Conservation (phyloP, 2,113 vertebrate species). For the Hyaena hyaena region DNA sequence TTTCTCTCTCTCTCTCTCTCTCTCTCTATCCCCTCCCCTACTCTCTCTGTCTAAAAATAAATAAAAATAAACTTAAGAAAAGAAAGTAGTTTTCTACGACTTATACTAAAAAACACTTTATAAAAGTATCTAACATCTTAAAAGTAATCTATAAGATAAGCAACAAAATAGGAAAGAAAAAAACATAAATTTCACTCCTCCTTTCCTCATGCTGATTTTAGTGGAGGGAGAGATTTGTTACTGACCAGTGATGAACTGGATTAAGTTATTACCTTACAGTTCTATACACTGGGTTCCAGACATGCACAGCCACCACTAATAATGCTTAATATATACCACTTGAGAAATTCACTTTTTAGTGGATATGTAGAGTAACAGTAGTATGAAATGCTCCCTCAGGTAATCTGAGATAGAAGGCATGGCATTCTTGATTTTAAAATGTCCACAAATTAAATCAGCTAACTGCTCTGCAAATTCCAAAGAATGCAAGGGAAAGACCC, state of each 20-base stretch:
- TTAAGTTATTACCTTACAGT: neutral
- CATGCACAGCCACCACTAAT: accelerated
- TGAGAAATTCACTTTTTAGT: neutral
- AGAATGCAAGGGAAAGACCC: neutral
- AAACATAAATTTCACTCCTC: neutral
- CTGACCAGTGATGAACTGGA: neutral
- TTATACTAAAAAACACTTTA: neutral
- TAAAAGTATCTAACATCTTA: neutral
- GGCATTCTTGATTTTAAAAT: neutral
- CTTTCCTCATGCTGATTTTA: neutral
- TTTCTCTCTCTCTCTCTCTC: no score
- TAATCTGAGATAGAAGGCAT: neutral
- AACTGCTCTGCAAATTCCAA: neutral
- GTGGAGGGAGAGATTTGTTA: neutral
- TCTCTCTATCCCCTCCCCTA: no score
- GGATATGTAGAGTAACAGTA: neutral
- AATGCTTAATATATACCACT: neutral
- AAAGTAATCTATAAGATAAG: neutral
- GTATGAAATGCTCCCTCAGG: neutral
- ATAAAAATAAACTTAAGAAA: no score
- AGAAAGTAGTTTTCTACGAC: neutral
- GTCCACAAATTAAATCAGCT: neutral
- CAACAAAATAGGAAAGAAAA: neutral
- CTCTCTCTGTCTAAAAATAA: no score
- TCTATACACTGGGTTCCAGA: neutral